phyloP scores from a whole-genome alignment of 2,113 vertebrate genomes.

The Chamaetylas fuelleborni region DNA sequence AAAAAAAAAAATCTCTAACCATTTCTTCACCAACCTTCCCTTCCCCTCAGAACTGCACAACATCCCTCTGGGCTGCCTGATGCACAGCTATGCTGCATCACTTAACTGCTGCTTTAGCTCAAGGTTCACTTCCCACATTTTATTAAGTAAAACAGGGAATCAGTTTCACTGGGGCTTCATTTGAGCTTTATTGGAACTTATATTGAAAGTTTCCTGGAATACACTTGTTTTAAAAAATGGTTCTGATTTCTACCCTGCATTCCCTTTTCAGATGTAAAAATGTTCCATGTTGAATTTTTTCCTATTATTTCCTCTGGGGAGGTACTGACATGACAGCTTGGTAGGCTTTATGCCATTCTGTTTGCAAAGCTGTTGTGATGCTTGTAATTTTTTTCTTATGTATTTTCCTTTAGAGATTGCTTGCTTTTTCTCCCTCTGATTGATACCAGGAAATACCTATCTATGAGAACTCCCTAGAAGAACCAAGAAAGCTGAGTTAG shows the following conservation, averaged over 20 bases:
- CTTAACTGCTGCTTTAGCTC: not conserved
- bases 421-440: not conserved
- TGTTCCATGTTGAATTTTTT: not conserved
- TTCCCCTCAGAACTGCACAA: not conserved
- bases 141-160: not conserved
- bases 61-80: not conserved
- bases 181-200: not conserved
- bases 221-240: not conserved
- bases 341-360: not conserved
- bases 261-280: not conserved
- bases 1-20: not conserved
- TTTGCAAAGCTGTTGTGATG: slow-evolving; percentile 23
- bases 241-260: not conserved
- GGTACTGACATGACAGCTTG: not conserved
- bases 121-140: not conserved
- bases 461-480: not conserved
- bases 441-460: not conserved
- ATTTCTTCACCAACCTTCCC: not conserved
- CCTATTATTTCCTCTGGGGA: not conserved
- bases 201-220: not conserved
- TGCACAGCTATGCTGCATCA: not conserved
- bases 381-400: not conserved
- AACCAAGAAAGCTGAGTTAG: not conserved
- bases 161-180: not conserved
- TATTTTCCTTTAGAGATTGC: not conserved